Base-by-base conservation (phyloP, 1,140 invertebrate genomes). In the Drosophila mauritiana region DNA sequence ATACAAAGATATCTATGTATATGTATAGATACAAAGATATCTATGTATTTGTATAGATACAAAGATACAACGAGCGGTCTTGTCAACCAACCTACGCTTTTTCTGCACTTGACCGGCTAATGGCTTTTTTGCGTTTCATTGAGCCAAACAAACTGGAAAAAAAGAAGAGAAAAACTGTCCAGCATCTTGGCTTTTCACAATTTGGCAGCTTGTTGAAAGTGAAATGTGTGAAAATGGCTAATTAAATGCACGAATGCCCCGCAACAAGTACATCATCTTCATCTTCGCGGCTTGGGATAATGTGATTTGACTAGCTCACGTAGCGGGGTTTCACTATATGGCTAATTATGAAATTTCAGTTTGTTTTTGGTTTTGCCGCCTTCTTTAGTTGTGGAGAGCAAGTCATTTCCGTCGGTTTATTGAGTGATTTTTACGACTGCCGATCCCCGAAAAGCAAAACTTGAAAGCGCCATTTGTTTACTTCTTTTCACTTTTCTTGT, bases 171-270 rank as follows among this genome's bases (percentile, higher is more conserved):
- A 22, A 45, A 22, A 45, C n/a, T 53, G 31, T 34, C 39, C 53
- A 68, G 52, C 49, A 57, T 59, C 53, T 74, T 67, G 72, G 69
- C 73, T 75, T 82, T 52, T 63, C 56, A 86, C 83, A 89, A 80
- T 89, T 88, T 88, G 83, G 83, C 83, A 88, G 83, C 83, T 88
- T 59, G 83, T 88, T 84, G 84, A 88, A 88, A 89, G 84, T 89
- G 85, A 90, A 89, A 89, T 85, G 84, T 89, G 84, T 90, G 84
- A 89, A 89, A 89, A 90, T 78, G 64, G 73, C 80, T 89, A 88
- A 88, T 88, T 88, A 88, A 88, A 88, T 80, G 84, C 73, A 70
- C 62, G 79, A 78, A 77, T 73, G 74, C 42, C 34, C 4, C 39
- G 42, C 56, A 54, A 40, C 37, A 59, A n/a, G 42, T 22, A 25